Evolutionary conservation across 2,113 vertebrate species (phyloP), one percentile per base, ranked within the genome.

Genomic region (Channa argus): DNA sequence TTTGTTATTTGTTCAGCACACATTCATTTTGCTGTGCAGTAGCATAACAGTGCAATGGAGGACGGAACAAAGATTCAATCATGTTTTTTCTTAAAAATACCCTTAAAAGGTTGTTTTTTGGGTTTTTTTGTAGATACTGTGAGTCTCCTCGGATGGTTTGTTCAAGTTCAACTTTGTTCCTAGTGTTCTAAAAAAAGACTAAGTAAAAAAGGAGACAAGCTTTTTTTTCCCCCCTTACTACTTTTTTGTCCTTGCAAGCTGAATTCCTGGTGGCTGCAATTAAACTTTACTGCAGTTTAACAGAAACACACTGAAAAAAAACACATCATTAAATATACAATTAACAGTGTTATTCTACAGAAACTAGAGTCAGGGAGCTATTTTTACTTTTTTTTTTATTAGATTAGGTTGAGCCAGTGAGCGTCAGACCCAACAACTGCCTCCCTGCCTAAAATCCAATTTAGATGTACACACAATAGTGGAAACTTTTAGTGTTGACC

Each of bases 401-500:
- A 44, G 14, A 68, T n/a, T 65, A 39, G 15, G 60, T 3, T 34
- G 15, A 44, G 8, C 15, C 34, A 34, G 15, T 46, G 33, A 53
- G 39, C 6, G 10, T 62, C 44, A 46, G 5, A 51, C n/a, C 43
- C 47, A 24, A 24, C 24, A n/a, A 14, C 5, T 6, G 37, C 49
- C 50, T 69, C 38, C 41, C 14, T 8, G 2, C 10, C 33, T 6
- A 41, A 74, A 86, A 82, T 76, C 67, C 24, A 61, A 70, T 86
- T 65, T 24, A 45, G 52, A 33, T 3, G 6, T 59, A 36, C 53
- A 71, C 51, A 71, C 72, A 74, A 80, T 79, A 15, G 63, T 38
- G 50, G 49, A 55, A 73, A 62, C 62, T 62, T 64, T 47, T 63
- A 1, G 64, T 58, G 69, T 37, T 80, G 75, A 59, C 72, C 82